Base-by-base conservation (phyloP, 1,140 invertebrate genomes). In the Formica selysi region DNA sequence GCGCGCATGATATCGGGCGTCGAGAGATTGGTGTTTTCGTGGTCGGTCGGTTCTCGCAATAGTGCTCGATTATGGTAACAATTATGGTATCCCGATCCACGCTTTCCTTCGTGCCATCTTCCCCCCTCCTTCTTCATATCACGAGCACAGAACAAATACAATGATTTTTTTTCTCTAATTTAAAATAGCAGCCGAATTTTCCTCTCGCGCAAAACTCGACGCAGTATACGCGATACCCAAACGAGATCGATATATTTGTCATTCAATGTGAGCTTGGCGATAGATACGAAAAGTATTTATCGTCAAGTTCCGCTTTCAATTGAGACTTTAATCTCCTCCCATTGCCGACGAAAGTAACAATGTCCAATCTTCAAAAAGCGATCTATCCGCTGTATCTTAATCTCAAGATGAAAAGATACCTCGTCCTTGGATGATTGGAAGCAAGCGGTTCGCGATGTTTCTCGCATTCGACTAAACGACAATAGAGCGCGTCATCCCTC, bases 401-500 rank as follows among this genome's bases (percentile, higher is more conserved):
- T 78, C 41, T 78, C 38, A 51, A 79, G 5, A 5, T 38, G 61
- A 29, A 78, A 36, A 67, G 67, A 64, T 57, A 76, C 36, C 16
- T 32, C 16, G 36, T 10, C 3, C 3, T 67, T 51, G 22, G 29
- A 62, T 44, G 74, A 59, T 29, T 13, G 76, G 19, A 79, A 79
- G 76, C 11, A 44, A 68, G 13, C 13, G 44, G 16, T 41, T 73
- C 41, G 54, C 78, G 65, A 80, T 48, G 62, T 48, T 29, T 41
- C n/a, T 71, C 13, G 67, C 61, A 26, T 59, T 73, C 65, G 59
- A 22, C 70, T 85, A 61, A 65, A 83, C 70, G 32, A 87, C 73
- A 74, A 67, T 71, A 51, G 48, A 51, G 59, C 86, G 71, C 87
- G 54, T 76, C 36, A 68, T 85, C 70, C 87, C 73, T 57, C 64